phyloP scores from a whole-genome alignment of 2,113 vertebrate species.

The Sorex fumeus region DNA sequence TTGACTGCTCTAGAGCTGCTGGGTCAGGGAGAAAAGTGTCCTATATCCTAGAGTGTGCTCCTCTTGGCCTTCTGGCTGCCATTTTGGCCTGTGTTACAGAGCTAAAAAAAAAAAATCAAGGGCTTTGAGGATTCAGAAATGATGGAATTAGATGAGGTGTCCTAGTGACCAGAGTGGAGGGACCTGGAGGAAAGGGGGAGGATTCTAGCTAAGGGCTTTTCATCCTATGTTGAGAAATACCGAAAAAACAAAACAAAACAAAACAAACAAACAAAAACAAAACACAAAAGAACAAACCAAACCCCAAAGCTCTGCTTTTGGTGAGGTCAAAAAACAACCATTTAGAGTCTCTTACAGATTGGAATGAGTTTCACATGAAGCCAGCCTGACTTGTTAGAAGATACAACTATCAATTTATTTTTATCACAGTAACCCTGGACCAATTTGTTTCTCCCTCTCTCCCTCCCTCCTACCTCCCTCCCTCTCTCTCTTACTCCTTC shows the following conservation, averaged over 20 bases:
- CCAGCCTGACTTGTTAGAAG: neutral
- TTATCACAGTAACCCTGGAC: neutral
- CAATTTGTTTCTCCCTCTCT: too few relatives aligned
- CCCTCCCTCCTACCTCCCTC: too few relatives aligned
- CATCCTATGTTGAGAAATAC: neutral
- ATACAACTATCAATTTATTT: neutral
- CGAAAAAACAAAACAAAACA: too few relatives aligned
- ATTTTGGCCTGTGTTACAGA: neutral
- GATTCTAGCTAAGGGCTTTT: neutral
- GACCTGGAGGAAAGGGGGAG: neutral
- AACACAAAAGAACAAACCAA: too few relatives aligned
- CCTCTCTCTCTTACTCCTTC: too few relatives aligned
- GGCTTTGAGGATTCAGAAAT: neutral
- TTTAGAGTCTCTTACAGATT: neutral
- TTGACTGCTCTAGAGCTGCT: neutral
- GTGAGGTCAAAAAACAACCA: neutral
- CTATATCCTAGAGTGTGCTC: neutral
- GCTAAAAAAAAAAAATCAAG: conserved; percentile 16
- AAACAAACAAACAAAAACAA: too few relatives aligned
- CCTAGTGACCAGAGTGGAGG: neutral
- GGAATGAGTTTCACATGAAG: conserved; percentile 23
- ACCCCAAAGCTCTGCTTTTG: conserved; percentile 19
- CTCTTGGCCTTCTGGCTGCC: neutral
- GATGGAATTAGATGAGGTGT: neutral
- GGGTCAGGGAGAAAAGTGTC: neutral